Evolutionary conservation across 2,113 vertebrate genomes (phyloP).

Genomic region (Thunnus maccoyii): DNA sequence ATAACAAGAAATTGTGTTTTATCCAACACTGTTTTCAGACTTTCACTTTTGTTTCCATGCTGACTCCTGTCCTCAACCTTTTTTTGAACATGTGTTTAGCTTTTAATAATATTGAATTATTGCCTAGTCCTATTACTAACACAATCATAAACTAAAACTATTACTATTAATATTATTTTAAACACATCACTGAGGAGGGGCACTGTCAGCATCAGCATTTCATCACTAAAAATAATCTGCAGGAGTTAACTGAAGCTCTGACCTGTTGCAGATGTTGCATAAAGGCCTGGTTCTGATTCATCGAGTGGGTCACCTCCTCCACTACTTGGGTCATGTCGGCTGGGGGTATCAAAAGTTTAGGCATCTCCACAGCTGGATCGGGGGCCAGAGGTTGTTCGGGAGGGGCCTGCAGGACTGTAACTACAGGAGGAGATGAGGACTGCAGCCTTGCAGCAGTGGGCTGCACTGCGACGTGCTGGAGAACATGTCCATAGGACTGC

Average conservation of each 20-base stretch:
- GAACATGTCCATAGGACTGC: constrained; percentile 72
- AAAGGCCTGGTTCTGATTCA: constrained; percentile 78
- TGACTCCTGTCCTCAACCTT: no score
- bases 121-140: neutral
- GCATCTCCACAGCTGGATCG: constrained; percentile 58
- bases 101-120: no score
- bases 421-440: constrained; percentile 70
- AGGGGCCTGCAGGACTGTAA: constrained; percentile 73
- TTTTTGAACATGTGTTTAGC: no score
- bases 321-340: constrained; percentile 66
- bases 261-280: constrained; percentile 83
- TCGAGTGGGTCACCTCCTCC: constrained; percentile 68
- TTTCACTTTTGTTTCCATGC: no score
- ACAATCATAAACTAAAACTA: neutral
- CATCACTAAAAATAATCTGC: neutral
- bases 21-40: no score
- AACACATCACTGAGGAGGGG: no score
- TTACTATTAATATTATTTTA: no score
- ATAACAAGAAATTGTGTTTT: no score
- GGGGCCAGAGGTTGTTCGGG: constrained; percentile 58
- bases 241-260: neutral
- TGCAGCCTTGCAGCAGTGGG: constrained; percentile 48
- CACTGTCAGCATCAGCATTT: neutral
- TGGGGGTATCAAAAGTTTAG: constrained; percentile 74
- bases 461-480: constrained; percentile 71